Evolutionary conservation across 2,797 vertebrate genomes (phyloP).

Genomic region (Rhadinocentrus ornatus): DNA sequence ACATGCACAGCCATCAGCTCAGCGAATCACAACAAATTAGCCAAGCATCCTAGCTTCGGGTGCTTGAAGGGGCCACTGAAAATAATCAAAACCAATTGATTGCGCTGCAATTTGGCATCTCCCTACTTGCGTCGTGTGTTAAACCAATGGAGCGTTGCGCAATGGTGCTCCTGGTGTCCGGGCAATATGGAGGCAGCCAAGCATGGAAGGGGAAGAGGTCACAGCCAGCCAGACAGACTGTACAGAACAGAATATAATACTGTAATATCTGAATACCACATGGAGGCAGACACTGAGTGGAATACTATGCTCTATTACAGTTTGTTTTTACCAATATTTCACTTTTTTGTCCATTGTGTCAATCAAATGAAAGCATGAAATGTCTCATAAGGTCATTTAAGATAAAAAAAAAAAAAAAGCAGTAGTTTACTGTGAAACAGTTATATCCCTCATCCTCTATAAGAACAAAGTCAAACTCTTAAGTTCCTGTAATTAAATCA

Average conservation of each 20-base stretch:
- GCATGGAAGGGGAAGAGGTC: slow-evolving; percentile 50
- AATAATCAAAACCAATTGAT: slow-evolving; percentile 79
- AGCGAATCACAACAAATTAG: slow-evolving; percentile 74
- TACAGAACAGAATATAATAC: not conserved
- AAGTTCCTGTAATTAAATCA: not conserved
- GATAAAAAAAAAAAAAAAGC: too few species aligned
- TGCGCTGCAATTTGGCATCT: slow-evolving; percentile 69
- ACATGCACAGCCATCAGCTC: slow-evolving; percentile 61
- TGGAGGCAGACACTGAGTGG: not conserved
- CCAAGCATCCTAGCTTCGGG: slow-evolving; percentile 62
- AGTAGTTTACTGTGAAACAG: not conserved
- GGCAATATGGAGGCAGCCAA: slow-evolving; percentile 71
- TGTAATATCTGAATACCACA: not conserved
- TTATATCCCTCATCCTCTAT: not conserved
- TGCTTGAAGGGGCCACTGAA: slow-evolving; percentile 63
- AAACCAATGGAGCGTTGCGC: slow-evolving; percentile 67
- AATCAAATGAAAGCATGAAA: not conserved
- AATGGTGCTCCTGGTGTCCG: slow-evolving; percentile 45
- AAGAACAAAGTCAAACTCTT: not conserved
- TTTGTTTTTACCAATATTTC: not conserved
- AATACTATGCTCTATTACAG: not conserved
- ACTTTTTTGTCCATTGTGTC: not conserved
- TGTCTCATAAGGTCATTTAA: not conserved
- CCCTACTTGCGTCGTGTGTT: slow-evolving; percentile 50
- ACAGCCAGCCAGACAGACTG: slow-evolving; percentile 23